A percentile compares a stretch with the other conserved stretches of the same genome.
These are phyloP conservation scores for Drosophila paulistorum DNA, from an alignment of 1,140 invertebrate species.

Conservation along the genomic window DNA sequence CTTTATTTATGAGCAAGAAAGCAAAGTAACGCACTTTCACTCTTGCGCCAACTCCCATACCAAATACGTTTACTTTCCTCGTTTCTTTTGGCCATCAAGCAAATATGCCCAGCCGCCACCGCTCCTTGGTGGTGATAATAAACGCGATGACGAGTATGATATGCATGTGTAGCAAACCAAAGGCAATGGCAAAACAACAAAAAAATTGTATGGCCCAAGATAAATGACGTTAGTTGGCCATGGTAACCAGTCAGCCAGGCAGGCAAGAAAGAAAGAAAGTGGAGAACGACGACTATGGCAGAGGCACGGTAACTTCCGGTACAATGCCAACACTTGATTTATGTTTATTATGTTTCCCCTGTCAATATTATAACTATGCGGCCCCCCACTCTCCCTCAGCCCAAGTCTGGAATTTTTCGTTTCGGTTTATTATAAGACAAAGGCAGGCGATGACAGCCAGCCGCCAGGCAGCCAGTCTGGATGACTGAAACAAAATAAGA, in stretches of 20 bases:
- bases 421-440: slow-evolving; percentile 71
- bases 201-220: slow-evolving; percentile 37
- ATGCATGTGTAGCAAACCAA: slow-evolving; percentile 53
- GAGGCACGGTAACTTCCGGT: slow-evolving; percentile 16
- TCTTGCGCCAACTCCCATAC: too few relatives aligned
- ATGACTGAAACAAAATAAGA: slow-evolving; percentile 7
- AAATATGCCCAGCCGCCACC: background rate
- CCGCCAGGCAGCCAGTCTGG: background rate
- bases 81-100: too few relatives aligned
- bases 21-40: background rate
- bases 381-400: background rate
- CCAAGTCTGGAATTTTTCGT: background rate
- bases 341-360: slow-evolving; percentile 75
- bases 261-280: slow-evolving; percentile 9
- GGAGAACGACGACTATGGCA: slow-evolving; percentile 4
- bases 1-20: slow-evolving; percentile 41
- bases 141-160: slow-evolving; percentile 62
- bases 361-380: slow-evolving; percentile 55
- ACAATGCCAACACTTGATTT: slow-evolving; percentile 73
- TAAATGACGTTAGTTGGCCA: slow-evolving; percentile 40
- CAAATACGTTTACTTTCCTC: too few relatives aligned
- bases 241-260: background rate
- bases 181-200: slow-evolving; percentile 17
- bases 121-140: slow-evolving; percentile 44
- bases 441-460: slow-evolving; percentile 66